A percentile compares a stretch with the other conserved stretches of the same genome.
Conservation (phyloP, 2,797 vertebrate genomes). For the Acrossocheilus wenchowensis region DNA sequence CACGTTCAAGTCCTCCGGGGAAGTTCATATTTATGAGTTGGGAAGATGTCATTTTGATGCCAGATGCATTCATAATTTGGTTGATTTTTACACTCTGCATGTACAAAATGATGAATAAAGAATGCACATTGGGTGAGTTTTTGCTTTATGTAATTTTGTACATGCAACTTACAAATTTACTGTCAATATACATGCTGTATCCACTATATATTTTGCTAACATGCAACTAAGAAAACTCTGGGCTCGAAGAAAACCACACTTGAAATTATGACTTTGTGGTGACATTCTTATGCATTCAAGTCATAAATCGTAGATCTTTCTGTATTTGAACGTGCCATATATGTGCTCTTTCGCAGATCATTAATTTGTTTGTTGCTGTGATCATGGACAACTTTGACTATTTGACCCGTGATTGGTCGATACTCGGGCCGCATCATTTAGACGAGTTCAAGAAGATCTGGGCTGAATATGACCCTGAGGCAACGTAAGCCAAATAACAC, state of each 20-base stretch:
- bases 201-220: background rate
- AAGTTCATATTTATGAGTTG: too few relatives aligned
- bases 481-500: constrained; percentile 78
- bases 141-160: background rate
- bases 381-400: constrained; percentile 99
- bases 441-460: constrained; percentile 96
- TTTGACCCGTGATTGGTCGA: constrained; percentile 94
- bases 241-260: too few relatives aligned
- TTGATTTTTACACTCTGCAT: too few relatives aligned
- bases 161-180: background rate
- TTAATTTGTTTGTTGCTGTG: constrained; percentile 94
- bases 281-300: too few relatives aligned
- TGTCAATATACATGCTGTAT: background rate
- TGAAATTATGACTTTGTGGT: too few relatives aligned
- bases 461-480: constrained; percentile 95
- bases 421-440: constrained; percentile 92
- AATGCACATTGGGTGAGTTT: too few relatives aligned
- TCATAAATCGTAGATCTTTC: background rate
- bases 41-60: too few relatives aligned
- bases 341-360: constrained; percentile 80
- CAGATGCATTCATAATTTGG: background rate
- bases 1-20: background rate
- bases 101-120: too few relatives aligned
- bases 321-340: background rate
- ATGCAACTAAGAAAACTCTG: background rate